phyloP scores from a whole-genome alignment of 2,888 invertebrate species.

The Apotomis capreana region DNA sequence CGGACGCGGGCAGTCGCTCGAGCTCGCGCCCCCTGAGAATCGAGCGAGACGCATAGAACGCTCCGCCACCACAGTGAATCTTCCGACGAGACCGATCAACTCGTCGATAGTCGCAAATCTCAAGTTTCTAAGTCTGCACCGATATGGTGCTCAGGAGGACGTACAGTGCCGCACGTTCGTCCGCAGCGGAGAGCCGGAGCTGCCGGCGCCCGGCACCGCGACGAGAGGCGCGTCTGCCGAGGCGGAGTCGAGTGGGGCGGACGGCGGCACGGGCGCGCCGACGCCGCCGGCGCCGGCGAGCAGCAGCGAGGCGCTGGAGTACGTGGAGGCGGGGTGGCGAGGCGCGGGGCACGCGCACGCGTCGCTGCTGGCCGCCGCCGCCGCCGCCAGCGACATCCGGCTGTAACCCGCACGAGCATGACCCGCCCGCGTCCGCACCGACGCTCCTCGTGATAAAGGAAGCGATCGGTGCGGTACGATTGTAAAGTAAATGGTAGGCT shows the following conservation, averaged over 20 bases:
- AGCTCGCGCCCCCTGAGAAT: constrained; percentile 61
- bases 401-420: constrained; percentile 54
- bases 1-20: constrained; percentile 75
- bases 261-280: constrained; percentile 41
- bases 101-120: constrained; percentile 75
- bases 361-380: constrained; percentile 61
- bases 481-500: constrained; percentile 51
- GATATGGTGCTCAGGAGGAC: constrained; percentile 70
- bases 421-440: constrained; percentile 39
- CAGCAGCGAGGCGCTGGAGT: constrained; percentile 26
- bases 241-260: constrained; percentile 42
- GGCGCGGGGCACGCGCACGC: constrained; percentile 44
- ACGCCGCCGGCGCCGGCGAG: constrained; percentile 1
- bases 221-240: constrained; percentile 40
- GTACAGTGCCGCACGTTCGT: constrained; percentile 60
- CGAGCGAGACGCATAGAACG: constrained; percentile 70
- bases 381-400: constrained; percentile 68
- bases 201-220: constrained; percentile 36
- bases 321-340: constrained; percentile 47
- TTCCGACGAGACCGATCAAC: constrained; percentile 69
- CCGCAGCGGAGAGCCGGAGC: constrained; percentile 50
- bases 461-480: constrained; percentile 43
- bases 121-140: constrained; percentile 75
- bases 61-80: constrained; percentile 72
- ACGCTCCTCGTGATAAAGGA: constrained; percentile 38